Percentiles rank a stretch among this genome's conserved stretches.
Conservation (phyloP, 2,113 vertebrate genomes). For the Grammomys dolichurus region DNA sequence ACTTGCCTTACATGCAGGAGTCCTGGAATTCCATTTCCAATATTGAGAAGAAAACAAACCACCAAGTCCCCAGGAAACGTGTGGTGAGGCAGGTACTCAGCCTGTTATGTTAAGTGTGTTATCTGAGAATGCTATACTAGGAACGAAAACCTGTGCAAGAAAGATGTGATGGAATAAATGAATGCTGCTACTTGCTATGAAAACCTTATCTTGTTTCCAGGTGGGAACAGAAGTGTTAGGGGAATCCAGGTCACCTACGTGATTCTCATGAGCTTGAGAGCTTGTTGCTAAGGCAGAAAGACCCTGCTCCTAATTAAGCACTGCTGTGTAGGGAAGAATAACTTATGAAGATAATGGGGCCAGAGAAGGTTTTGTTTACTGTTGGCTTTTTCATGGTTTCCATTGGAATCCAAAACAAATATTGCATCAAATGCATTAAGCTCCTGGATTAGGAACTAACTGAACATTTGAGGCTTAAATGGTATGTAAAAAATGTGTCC, state of each 20-base stretch:
- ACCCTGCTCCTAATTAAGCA: background rate
- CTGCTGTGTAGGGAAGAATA: background rate
- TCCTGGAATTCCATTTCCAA: background rate
- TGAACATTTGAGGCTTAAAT: slow-evolving; percentile 19
- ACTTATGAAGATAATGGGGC: slow-evolving; percentile 36
- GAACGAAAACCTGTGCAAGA: background rate
- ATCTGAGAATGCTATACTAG: background rate
- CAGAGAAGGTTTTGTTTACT: slow-evolving; percentile 49
- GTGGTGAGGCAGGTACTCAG: background rate
- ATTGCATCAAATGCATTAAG: slow-evolving; percentile 55
- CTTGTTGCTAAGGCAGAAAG: background rate
- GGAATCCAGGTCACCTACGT: background rate
- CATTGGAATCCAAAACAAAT: slow-evolving; percentile 50
- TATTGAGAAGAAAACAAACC: background rate
- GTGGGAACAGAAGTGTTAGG: background rate
- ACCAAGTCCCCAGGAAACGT: background rate
- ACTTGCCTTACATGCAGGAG: background rate
- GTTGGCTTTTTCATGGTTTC: slow-evolving; percentile 46
- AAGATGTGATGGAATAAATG: background rate
- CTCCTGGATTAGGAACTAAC: slow-evolving; percentile 61
- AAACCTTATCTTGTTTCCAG: background rate
- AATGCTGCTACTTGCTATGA: background rate
- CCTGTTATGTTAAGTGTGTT: background rate
- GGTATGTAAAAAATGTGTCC: slow-evolving; percentile 33
- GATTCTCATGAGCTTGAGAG: background rate